Evolutionary conservation across 2,888 invertebrate species (phyloP).

Genomic region (Trachelus stipa): DNA sequence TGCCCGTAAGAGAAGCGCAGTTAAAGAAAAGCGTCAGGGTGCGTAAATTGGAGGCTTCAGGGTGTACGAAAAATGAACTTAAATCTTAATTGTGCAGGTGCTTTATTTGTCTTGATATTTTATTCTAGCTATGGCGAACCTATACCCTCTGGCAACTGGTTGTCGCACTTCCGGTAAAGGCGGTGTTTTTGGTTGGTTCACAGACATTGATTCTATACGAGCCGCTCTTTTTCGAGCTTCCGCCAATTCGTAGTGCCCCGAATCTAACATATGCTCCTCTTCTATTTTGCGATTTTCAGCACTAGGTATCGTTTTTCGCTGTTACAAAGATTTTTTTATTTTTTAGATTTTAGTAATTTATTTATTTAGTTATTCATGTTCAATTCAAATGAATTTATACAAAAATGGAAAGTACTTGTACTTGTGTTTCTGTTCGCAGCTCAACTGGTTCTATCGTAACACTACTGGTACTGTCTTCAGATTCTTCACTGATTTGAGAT

Average conservation of each 20-base stretch:
- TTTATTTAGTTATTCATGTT: constrained; percentile 12
- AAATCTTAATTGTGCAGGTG: not conserved
- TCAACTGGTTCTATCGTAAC: constrained; percentile 51
- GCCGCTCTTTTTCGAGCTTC: constrained; percentile 60
- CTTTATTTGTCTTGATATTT: constrained; percentile 45
- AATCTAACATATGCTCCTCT: constrained; percentile 59
- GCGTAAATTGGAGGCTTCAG: not conserved
- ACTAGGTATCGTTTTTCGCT: constrained; percentile 44
- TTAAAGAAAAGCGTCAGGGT: not conserved
- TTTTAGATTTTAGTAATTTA: too few species aligned
- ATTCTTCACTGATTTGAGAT: constrained; percentile 53
- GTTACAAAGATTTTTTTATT: constrained; percentile 6
- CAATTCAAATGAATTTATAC: constrained; percentile 11
- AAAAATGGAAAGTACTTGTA: constrained; percentile 43
- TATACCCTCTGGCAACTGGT: constrained; percentile 46
- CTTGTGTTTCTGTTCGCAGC: constrained; percentile 39
- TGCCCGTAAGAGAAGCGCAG: not conserved
- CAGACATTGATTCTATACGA: constrained; percentile 49
- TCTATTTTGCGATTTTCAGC: constrained; percentile 47
- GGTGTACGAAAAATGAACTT: not conserved
- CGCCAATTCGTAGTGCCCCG: constrained; percentile 60
- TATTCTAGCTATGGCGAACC: constrained; percentile 50
- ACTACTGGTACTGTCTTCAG: constrained; percentile 33
- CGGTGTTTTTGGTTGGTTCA: constrained; percentile 39
- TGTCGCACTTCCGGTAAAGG: constrained; percentile 41